A percentile compares a stretch with the other conserved stretches of the same genome.
Evolutionary conservation across 30 jellyfish, hydroid and myxozoan genomes (phyloP).

Genomic region (Catostylus mosaicus): DNA sequence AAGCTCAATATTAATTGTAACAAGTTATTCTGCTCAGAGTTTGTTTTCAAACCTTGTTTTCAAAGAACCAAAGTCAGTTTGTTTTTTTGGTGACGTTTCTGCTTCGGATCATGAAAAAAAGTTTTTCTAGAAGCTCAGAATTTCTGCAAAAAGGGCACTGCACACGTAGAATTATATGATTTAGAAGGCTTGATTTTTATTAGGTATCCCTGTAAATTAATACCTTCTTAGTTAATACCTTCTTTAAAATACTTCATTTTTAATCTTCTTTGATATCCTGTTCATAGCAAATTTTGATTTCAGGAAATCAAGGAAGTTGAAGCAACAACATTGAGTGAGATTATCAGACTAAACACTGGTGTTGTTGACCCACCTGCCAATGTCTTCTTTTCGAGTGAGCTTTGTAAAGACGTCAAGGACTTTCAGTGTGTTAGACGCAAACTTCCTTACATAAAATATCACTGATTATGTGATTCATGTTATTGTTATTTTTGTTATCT

Average conservation of each 20-base stretch:
- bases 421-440: not conserved
- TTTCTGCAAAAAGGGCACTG: not conserved
- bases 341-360: slow-evolving; percentile 74
- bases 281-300: not conserved
- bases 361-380: slow-evolving; percentile 71
- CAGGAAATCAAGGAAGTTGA: slow-evolving; percentile 86
- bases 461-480: no score
- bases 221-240: not conserved
- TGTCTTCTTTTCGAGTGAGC: slow-evolving; percentile 46
- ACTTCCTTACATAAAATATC: no score
- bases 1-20: not conserved
- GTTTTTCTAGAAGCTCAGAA: not conserved
- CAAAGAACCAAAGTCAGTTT: not conserved
- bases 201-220: not conserved
- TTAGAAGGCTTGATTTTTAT: not conserved
- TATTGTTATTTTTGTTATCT: no score
- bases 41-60: not conserved
- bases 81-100: not conserved
- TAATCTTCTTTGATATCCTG: not conserved
- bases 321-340: slow-evolving; percentile 60
- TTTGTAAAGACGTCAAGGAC: not conserved
- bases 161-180: not conserved
- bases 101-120: no score
- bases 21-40: not conserved
- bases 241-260: no score